Conservation (phyloP, 2,113 vertebrate species). For the Dasyurus viverrinus region DNA sequence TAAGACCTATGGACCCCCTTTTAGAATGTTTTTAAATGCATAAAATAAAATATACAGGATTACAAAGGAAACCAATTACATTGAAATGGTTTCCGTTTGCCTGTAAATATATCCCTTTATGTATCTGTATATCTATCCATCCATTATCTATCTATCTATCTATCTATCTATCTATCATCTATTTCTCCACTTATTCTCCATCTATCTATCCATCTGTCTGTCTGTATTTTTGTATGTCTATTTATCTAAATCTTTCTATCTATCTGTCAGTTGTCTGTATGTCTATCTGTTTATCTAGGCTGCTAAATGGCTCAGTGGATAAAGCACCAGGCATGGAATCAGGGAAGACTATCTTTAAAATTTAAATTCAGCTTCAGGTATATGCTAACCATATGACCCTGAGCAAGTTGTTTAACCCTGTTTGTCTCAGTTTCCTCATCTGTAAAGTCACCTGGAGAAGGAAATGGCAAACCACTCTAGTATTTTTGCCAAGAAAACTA, state of each 20-base stretch:
- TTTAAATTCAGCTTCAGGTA: not conserved
- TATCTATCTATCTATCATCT: too few species aligned
- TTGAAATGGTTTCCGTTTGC: not conserved
- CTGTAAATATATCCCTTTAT: not conserved
- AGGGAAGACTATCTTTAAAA: not conserved
- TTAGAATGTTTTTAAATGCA: not conserved
- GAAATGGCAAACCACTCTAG: not conserved
- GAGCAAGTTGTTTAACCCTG: not conserved
- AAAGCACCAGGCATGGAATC: not conserved
- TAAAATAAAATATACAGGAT: not conserved
- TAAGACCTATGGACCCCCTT: not conserved
- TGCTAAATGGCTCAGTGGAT: not conserved
- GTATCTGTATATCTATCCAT: not conserved
- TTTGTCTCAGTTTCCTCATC: not conserved
- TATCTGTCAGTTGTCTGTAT: not conserved
- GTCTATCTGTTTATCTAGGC: not conserved
- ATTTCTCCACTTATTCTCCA: not conserved
- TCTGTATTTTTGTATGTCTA: not conserved
- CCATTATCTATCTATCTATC: too few species aligned
- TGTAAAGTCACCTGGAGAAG: not conserved
- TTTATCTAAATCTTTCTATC: not conserved
- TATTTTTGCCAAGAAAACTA: not conserved
- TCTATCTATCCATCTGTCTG: not conserved
- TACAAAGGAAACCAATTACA: not conserved
- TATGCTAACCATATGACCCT: not conserved